These are phyloP conservation scores for Oncorhynchus clarkii DNA, from an alignment of 2,113 vertebrate species.

Conservation along the genomic window DNA sequence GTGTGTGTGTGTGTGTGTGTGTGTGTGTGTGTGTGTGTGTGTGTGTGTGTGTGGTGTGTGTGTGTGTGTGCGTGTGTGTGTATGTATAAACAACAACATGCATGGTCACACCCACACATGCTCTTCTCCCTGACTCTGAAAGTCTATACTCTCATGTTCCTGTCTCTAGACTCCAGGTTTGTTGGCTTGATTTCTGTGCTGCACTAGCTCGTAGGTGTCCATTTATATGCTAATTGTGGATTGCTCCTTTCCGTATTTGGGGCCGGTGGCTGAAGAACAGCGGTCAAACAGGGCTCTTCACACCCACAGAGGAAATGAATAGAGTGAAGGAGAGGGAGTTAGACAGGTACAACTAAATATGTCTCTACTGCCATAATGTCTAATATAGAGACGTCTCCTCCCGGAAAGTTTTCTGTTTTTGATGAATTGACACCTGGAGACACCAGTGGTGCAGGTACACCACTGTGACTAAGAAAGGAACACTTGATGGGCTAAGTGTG, in stretches of 20 bases:
- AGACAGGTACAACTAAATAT: too few relatives aligned
- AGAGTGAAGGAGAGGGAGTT: not conserved
- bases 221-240: constrained; percentile 6
- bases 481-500: too few relatives aligned
- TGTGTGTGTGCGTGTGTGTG: not conserved
- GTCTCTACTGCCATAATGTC: too few relatives aligned
- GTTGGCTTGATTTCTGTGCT: not conserved
- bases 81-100: not conserved
- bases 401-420: too few relatives aligned
- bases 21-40: constrained; percentile 1
- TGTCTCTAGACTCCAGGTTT: not conserved
- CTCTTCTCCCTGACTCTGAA: not conserved
- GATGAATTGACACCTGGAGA: too few relatives aligned
- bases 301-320: not conserved
- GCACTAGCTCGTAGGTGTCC: not conserved
- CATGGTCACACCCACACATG: not conserved
- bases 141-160: not conserved
- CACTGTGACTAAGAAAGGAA: too few relatives aligned
- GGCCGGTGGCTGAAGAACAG: not conserved
- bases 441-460: too few relatives aligned
- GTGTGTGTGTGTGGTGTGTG: not conserved
- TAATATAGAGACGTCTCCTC: too few relatives aligned
- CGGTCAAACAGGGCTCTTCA: not conserved
- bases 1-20: not conserved
- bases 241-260: too few relatives aligned